Evolutionary conservation across 2,797 vertebrate genomes (phyloP), one percentile per base, ranked within the genome.

Genomic region (Tamandua tetradactyla): DNA sequence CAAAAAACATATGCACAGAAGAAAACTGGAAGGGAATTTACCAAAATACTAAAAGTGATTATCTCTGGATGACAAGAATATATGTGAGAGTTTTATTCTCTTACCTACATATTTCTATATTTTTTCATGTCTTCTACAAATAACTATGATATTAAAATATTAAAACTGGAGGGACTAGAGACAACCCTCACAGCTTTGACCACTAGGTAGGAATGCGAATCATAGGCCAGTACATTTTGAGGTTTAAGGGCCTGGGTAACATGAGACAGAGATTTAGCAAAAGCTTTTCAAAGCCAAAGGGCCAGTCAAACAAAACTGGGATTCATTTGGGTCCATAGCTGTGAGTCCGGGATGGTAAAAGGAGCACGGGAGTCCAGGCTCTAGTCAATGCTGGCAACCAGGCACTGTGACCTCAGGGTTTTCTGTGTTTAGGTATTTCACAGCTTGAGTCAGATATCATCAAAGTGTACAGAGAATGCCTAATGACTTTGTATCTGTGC

Each of bases 1-100:
- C 3, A 30, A 87, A 95, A 87, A 66, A 71, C n/a, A 55, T n/a
- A 44, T 74, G 20, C 30, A 5, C 62, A 64, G 30, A 74, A 68
- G 49, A 88, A 13, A 57, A 75, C 32, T 35, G 4, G 37, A 93
- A 92, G 25, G 47, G 15, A 89, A 91, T 76, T 93, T 95, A 35
- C 32, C 11, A 49, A 84, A 68, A 74, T 61, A 37, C 27, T 85
- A 72, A 69, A 84, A 92, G 27, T 71, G 52, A 30, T 66, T 5
- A 52, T 97, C 92, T 94, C 66, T 80, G 22, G 17, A 47, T 22
- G 37, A 44, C 64, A 25, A 89, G 30, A 66, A 91, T 23, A 62
- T 44, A 10, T 47, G 17, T 61, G 72, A 76, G 27, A 75, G 18
- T 87, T 89, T 87, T 87, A 5, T 95, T 76, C 18, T 90, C 40